phyloP scores from a whole-genome alignment of 2,113 vertebrate species.

The Daboia siamensis region DNA sequence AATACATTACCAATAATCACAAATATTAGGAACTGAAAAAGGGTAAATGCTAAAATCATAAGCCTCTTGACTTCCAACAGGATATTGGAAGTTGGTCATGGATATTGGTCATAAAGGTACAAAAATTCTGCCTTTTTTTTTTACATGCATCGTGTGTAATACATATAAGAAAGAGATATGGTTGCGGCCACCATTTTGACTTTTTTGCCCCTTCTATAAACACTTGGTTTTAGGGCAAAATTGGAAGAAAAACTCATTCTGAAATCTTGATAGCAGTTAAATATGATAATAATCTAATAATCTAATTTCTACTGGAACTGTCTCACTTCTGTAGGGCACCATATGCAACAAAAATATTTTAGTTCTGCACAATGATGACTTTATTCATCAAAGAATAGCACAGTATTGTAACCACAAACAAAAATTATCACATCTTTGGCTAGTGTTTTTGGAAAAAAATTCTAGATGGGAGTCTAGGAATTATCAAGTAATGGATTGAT shows the following conservation, averaged over 20 bases:
- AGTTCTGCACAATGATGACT: not conserved
- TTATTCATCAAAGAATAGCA: not conserved
- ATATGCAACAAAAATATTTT: not conserved
- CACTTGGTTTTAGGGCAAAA: not conserved
- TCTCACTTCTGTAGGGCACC: not conserved
- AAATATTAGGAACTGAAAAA: not conserved
- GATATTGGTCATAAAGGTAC: not conserved
- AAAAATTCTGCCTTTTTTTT: not conserved
- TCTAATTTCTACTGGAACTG: not conserved
- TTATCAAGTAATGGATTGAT: not conserved
- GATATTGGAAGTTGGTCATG: not conserved
- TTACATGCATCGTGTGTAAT: not conserved
- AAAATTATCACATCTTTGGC: not conserved
- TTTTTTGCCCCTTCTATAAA: not conserved
- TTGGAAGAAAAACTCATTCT: not conserved
- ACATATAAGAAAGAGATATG: not conserved
- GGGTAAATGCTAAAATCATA: not conserved
- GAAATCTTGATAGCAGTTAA: not conserved
- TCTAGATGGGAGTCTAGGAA: not conserved
- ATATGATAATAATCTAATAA: not conserved
- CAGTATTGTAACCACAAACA: not conserved
- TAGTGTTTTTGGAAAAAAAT: not conserved
- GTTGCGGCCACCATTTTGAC: not conserved
- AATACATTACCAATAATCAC: not conserved
- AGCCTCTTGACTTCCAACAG: not conserved